Percentiles rank a stretch among this genome's conserved stretches.
Conservation (phyloP, 1,140 invertebrate species). For the Drosophila azteca region DNA sequence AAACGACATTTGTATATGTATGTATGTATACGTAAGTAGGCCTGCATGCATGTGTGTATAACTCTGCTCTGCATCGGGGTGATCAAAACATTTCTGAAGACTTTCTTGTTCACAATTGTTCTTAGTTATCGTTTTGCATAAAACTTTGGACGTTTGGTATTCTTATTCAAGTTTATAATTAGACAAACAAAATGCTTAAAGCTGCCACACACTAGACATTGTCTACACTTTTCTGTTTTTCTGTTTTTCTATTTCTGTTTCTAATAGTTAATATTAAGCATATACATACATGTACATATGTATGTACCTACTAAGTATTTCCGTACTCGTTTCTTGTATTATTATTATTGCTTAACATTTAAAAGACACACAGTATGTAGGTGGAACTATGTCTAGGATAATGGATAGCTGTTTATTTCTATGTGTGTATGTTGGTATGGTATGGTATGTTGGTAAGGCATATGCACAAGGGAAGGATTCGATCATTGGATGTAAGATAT, state of each 20-base stretch:
- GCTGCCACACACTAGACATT: conserved; percentile 71
- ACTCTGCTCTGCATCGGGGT: conserved; percentile 37
- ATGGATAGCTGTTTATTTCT: neutral
- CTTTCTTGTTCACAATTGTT: conserved; percentile 79
- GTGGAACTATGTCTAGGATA: conserved; percentile 59
- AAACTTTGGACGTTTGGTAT: conserved; percentile 76
- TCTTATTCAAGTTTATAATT: conserved; percentile 63
- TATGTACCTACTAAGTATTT: conserved; percentile 38
- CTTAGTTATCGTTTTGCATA: conserved; percentile 70
- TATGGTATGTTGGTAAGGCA: conserved; percentile 62
- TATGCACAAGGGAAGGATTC: conserved; percentile 65
- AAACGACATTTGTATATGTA: conserved; percentile 11
- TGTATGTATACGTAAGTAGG: conserved; percentile 22
- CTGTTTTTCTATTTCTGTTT: conserved; percentile 30
- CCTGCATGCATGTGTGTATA: conserved; percentile 41
- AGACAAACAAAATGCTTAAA: conserved; percentile 72
- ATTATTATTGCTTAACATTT: conserved; percentile 60
- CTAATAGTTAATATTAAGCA: conserved; percentile 18
- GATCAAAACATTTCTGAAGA: conserved; percentile 65
- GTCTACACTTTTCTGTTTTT: conserved; percentile 46
- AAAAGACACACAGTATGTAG: conserved; percentile 76
- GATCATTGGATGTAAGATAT: conserved; percentile 37
- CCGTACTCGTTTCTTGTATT: conserved; percentile 28
- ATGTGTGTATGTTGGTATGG: conserved; percentile 17
- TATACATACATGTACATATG: neutral